phyloP scores from a whole-genome alignment of 1,140 invertebrate genomes.

The Drosophila lacteicornis region DNA sequence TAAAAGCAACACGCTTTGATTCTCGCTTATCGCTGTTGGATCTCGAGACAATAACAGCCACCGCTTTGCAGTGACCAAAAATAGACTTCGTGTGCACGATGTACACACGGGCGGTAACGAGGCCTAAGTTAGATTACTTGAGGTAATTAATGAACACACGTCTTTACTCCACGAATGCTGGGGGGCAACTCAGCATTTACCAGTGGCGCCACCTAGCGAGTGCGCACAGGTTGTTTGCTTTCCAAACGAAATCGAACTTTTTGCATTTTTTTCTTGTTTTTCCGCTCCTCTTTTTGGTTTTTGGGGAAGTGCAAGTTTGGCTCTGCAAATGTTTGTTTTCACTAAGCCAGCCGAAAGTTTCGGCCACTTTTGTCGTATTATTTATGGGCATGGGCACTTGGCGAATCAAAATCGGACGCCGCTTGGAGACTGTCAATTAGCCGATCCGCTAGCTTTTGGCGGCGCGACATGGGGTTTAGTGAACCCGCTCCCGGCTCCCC shows the following conservation, averaged over 20 bases:
- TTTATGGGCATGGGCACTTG: conserved; percentile 54
- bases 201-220: conserved; percentile 6
- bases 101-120: too few species aligned
- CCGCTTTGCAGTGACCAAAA: too few species aligned
- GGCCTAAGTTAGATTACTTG: too few species aligned
- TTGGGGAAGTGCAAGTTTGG: conserved; percentile 45
- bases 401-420: conserved; percentile 22
- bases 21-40: too few species aligned
- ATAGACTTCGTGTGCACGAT: too few species aligned
- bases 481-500: conserved; percentile 43
- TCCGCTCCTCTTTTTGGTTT: neutral
- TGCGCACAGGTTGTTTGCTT: neutral
- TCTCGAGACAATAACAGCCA: too few species aligned
- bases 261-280: neutral
- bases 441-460: conserved; percentile 22
- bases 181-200: too few species aligned
- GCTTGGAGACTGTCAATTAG: conserved; percentile 40
- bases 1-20: too few species aligned
- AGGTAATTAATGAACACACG: too few species aligned
- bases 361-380: conserved; percentile 20
- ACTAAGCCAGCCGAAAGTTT: conserved; percentile 32
- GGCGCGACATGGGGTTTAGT: conserved; percentile 55
- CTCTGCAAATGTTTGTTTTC: conserved; percentile 24
- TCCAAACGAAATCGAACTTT: conserved; percentile 31
- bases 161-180: too few species aligned